Conservation (phyloP, 2,797 vertebrate species). For the Aeoliscus strigatus region DNA sequence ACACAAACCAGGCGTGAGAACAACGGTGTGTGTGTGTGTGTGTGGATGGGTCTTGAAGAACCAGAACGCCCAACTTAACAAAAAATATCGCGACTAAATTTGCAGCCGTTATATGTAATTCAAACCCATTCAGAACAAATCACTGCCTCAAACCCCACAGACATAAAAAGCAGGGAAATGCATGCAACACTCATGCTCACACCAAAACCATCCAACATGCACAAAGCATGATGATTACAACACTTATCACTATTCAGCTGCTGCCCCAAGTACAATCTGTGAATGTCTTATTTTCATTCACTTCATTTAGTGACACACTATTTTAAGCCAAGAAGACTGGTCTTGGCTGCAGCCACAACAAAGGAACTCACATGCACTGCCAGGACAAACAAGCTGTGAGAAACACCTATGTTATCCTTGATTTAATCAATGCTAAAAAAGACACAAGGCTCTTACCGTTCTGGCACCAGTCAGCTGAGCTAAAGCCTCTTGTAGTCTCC, state of each 20-base stretch:
- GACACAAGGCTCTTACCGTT: constrained; percentile 77
- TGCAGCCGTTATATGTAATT: no score
- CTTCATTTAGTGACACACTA: constrained; percentile 5
- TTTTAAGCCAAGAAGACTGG: constrained; percentile 3
- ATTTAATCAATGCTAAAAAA: constrained; percentile 1
- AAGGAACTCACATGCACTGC: constrained; percentile 9
- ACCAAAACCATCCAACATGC: no score
- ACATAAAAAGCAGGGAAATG: no score
- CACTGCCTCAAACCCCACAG: no score
- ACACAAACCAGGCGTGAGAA: constrained; percentile 20
- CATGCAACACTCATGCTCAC: no score
- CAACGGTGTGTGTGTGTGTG: no score
- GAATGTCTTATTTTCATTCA: background rate
- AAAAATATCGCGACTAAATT: no score
- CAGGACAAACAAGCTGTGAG: constrained; percentile 22
- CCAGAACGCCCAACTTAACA: no score
- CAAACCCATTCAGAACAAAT: no score
- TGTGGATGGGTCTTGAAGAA: background rate
- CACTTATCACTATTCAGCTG: no score
- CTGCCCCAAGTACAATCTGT: no score
- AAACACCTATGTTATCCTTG: constrained; percentile 4
- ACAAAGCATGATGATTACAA: no score
- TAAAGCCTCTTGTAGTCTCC: constrained; percentile 83
- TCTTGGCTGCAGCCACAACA: constrained; percentile 9
- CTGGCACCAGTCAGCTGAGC: constrained; percentile 84